Evolutionary conservation across 2,888 invertebrate species (phyloP), one percentile per base, ranked within the genome.

Genomic region (Nesidiocoris tenuis): DNA sequence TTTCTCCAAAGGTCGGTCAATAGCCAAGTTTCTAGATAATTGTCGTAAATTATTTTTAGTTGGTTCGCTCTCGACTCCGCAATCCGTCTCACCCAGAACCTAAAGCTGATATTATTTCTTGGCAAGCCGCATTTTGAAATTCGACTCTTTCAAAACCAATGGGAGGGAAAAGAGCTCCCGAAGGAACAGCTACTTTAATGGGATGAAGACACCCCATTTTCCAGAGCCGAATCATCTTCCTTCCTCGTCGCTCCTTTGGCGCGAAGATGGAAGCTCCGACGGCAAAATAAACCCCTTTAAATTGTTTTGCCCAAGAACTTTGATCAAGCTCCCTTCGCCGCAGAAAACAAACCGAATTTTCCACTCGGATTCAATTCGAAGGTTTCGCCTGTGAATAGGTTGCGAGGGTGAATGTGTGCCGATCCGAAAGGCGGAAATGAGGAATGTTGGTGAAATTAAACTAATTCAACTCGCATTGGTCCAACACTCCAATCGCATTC

Each of bases 361-460:
- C 39, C 67, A 22, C 18, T 56, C 56, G 67, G n/a, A 19, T 67
- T 21, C 55, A 67, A 56, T 56, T 56, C 5, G 39, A 67, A 67
- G 55, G 67, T 67, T 67, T 56, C 39, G 25, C 25, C 17, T 0
- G 22, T 21, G 16, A 12, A 19, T 22, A 39, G 12, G 5, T 39
- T 39, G 3, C 12, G 67, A 55, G 54, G 22, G 55, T 67, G 67
- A 67, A 67, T 67, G 67, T 67, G 67, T 67, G 39, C 39, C 39
- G 67, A 67, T 67, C 67, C 55, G 67, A 67, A 55, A 22, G 55
- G 56, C 21, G 55, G 67, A 56, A 67, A 67, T 56, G 55, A 64
- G 67, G 67, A 67, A 67, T 67, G 67, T 55, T 55, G 67, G 67
- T 56, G 67, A 67, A 67, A 67, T 67, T 67, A 67, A 67, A 67